Evolutionary conservation across 2,888 invertebrate species (phyloP).

Genomic region (Scaptomyza reducta): DNA sequence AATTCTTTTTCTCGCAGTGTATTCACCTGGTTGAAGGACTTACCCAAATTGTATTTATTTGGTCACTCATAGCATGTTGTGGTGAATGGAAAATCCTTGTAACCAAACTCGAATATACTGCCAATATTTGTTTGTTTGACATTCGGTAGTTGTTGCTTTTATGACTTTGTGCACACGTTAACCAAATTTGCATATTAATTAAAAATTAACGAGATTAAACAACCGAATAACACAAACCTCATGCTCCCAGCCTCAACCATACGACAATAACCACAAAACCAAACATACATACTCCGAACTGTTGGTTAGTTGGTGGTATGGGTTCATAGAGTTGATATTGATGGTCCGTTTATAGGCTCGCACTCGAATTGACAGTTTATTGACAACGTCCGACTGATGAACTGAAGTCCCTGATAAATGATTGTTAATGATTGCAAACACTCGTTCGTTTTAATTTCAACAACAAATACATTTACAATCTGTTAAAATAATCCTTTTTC

Average conservation of each 20-base stretch:
- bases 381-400: slow-evolving; percentile 2
- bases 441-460: slow-evolving; percentile 3
- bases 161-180: slow-evolving; percentile 53
- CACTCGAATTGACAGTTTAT: slow-evolving; percentile 13
- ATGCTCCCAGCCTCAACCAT: background rate
- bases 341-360: slow-evolving; percentile 6
- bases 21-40: background rate
- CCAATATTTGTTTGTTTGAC: slow-evolving; percentile 4
- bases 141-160: slow-evolving; percentile 16
- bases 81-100: slow-evolving; percentile 27
- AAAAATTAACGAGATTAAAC: slow-evolving; percentile 65
- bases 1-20: background rate
- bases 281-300: background rate
- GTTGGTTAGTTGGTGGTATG: slow-evolving; percentile 10
- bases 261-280: slow-evolving; percentile 6
- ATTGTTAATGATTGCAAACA: slow-evolving; percentile 16
- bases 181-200: slow-evolving; percentile 77
- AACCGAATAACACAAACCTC: slow-evolving; percentile 24
- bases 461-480: slow-evolving; percentile 5
- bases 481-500: background rate
- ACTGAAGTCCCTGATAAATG: slow-evolving; percentile 16
- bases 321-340: slow-evolving; percentile 8
- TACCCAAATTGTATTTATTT: slow-evolving; percentile 37
- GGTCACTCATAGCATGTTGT: slow-evolving; percentile 10
- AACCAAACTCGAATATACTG: background rate